Evolutionary conservation across 1,140 invertebrate species (phyloP).

Genomic region (Bombus confusus): DNA sequence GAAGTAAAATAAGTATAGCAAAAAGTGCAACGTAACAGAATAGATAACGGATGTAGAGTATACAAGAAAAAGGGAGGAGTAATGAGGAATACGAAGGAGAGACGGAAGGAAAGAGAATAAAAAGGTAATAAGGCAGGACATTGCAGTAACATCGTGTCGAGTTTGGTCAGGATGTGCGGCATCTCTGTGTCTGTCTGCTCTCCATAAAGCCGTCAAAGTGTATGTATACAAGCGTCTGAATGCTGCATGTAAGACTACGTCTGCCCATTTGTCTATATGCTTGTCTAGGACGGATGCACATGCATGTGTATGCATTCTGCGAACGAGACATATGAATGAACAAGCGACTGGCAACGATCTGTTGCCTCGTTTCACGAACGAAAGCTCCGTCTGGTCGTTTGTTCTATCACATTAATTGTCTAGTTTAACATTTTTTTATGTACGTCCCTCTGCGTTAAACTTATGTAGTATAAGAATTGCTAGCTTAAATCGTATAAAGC

Average conservation of each 20-base stretch:
- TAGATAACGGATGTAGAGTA: no score
- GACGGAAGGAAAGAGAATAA: not conserved
- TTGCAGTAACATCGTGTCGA: constrained; percentile 38
- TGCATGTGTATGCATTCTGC: constrained; percentile 40
- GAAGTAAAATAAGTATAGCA: not conserved
- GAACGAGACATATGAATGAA: constrained; percentile 45
- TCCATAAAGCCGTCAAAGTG: constrained; percentile 39
- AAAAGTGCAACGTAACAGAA: not conserved
- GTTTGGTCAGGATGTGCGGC: constrained; percentile 43
- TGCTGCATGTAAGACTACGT: constrained; percentile 36
- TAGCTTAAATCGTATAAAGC: not conserved
- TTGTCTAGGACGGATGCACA: constrained; percentile 46
- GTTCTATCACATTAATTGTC: constrained; percentile 22
- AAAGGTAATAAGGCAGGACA: constrained; percentile 18
- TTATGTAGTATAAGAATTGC: not conserved
- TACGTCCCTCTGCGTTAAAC: not conserved
- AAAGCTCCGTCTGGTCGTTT: constrained; percentile 2
- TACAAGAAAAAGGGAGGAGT: not conserved
- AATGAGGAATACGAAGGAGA: not conserved
- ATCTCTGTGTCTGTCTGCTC: constrained; percentile 43
- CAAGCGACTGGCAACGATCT: constrained; percentile 43
- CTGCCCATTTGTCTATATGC: constrained; percentile 48
- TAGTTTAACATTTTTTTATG: not conserved
- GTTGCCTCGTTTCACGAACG: constrained; percentile 37
- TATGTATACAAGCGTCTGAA: constrained; percentile 38